Conservation (phyloP, 2,113 vertebrate genomes). For the Semicossyphus pulcher region DNA sequence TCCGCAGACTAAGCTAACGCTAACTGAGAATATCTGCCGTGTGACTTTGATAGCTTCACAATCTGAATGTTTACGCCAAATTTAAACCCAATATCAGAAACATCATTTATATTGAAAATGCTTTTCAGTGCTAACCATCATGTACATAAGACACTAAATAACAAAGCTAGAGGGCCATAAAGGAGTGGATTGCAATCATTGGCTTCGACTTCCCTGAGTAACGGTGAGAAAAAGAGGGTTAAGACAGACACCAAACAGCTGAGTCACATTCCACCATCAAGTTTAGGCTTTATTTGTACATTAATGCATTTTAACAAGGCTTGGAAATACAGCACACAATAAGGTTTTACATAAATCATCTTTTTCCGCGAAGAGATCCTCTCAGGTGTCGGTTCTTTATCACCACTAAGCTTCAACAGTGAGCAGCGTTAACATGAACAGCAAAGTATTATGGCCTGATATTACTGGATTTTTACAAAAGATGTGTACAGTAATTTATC, state of each 20-base stretch:
- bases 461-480: constrained; percentile 42
- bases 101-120: too few relatives aligned
- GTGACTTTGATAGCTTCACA: too few relatives aligned
- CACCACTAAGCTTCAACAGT: constrained; percentile 52
- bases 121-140: too few relatives aligned
- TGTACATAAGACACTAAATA: too few relatives aligned
- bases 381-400: constrained; percentile 43
- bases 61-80: too few relatives aligned
- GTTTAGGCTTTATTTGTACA: constrained; percentile 76
- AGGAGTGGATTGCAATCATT: too few relatives aligned
- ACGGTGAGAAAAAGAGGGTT: too few relatives aligned
- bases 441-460: constrained; percentile 49
- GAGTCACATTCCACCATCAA: constrained; percentile 65
- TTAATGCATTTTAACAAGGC: constrained; percentile 66
- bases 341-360: constrained; percentile 61
- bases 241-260: constrained; percentile 22
- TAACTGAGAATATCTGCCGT: too few relatives aligned
- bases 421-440: constrained; percentile 62
- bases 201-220: too few relatives aligned
- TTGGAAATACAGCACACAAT: constrained; percentile 65
- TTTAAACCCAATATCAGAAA: too few relatives aligned
- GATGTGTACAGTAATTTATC: constrained; percentile 30
- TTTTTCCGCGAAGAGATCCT: constrained; percentile 30
- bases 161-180: too few relatives aligned
- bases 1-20: too few relatives aligned